These are phyloP conservation scores for Sturmia bella DNA, from an alignment of 2,888 invertebrate species.

Conservation along the genomic window DNA sequence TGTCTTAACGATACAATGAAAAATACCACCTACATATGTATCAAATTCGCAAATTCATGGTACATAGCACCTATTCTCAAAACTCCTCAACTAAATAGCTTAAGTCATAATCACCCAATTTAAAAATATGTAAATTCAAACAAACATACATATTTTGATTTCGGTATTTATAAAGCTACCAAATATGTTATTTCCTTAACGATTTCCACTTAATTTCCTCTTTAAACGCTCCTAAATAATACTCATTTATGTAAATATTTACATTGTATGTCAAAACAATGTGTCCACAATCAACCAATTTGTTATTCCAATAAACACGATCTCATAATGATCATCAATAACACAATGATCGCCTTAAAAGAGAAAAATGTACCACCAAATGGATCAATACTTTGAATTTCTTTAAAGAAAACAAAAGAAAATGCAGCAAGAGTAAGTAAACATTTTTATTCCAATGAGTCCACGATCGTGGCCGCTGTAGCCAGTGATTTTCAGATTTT, in stretches of 20 bases:
- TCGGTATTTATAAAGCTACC: neutral
- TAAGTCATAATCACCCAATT: too few relatives aligned
- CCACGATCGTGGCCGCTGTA: constrained; percentile 12
- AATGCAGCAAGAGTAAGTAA: constrained; percentile 17
- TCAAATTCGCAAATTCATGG: too few relatives aligned
- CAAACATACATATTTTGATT: neutral
- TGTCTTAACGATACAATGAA: too few relatives aligned
- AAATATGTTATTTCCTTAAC: neutral
- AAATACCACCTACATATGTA: too few relatives aligned
- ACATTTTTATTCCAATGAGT: constrained; percentile 42
- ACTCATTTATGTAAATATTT: constrained; percentile 61
- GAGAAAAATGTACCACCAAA: constrained; percentile 51
- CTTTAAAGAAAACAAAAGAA: constrained; percentile 50
- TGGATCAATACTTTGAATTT: constrained; percentile 61
- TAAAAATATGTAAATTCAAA: too few relatives aligned
- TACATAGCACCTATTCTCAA: too few relatives aligned
- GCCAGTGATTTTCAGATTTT: constrained; percentile 11
- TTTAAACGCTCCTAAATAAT: constrained; percentile 20
- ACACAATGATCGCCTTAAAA: constrained; percentile 33
- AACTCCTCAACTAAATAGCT: too few relatives aligned
- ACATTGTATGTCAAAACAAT: constrained; percentile 66
- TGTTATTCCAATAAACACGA: constrained; percentile 57
- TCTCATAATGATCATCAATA: constrained; percentile 32
- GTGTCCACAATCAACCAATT: constrained; percentile 62
- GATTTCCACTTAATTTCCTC: constrained; percentile 53